These are phyloP conservation scores for Cryptotermes secundus DNA, from an alignment of 1,140 invertebrate genomes.

Conservation along the genomic window DNA sequence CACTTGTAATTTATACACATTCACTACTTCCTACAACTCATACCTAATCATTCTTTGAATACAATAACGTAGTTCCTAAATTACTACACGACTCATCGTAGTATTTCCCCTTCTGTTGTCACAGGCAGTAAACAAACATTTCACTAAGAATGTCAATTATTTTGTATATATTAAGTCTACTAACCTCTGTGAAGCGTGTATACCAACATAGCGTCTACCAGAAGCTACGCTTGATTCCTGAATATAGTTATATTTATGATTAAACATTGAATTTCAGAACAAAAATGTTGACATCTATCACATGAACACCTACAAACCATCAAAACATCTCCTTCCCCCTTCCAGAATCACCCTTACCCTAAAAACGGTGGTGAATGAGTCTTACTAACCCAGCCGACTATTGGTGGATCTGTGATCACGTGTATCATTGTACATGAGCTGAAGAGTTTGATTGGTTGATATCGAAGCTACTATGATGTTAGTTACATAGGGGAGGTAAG, in stretches of 20 bases:
- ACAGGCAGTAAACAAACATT: conserved; percentile 34
- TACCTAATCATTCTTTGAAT: background rate
- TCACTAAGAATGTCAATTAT: conserved; percentile 22
- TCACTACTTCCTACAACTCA: background rate
- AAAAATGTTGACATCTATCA: conserved; percentile 34
- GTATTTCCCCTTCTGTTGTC: conserved; percentile 33
- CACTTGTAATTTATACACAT: background rate
- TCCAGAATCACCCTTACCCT: conserved; percentile 28
- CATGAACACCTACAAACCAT: conserved; percentile 32
- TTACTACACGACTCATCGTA: conserved; percentile 33
- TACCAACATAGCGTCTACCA: conserved; percentile 12
- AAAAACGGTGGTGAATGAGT: conserved; percentile 34
- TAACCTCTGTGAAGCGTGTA: conserved; percentile 8
- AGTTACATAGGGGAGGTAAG: background rate
- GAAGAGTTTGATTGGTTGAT: conserved; percentile 27
- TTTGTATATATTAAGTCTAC: background rate
- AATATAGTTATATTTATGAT: conserved; percentile 22
- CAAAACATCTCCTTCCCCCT: conserved; percentile 30
- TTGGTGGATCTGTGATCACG: conserved; percentile 31
- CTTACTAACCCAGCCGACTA: conserved; percentile 24
- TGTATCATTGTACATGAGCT: conserved; percentile 19
- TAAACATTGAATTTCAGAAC: conserved; percentile 25
- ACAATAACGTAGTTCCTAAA: background rate
- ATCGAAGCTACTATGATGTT: conserved; percentile 28
- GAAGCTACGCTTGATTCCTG: background rate